phyloP scores from a whole-genome alignment of 2,113 vertebrate species.

The Charina bottae region DNA sequence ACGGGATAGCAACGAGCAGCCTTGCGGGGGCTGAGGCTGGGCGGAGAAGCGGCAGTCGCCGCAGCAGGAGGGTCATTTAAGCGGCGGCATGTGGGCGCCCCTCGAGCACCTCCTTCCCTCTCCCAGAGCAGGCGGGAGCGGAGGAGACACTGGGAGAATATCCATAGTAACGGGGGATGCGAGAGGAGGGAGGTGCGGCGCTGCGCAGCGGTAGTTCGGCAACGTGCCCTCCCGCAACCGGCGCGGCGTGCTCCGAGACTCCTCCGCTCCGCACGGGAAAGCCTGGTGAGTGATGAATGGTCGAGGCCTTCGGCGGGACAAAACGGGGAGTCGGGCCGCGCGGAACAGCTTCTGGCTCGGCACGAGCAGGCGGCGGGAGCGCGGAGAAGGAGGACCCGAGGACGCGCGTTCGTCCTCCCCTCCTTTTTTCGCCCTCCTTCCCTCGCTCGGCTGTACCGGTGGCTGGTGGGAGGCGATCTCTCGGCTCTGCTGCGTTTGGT shows the following conservation, averaged over 20 bases:
- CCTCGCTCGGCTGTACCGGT: neutral
- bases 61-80: constrained; percentile 2
- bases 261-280: constrained; percentile 14
- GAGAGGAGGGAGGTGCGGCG: constrained; percentile 45
- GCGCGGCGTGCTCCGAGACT: constrained; percentile 37
- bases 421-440: neutral
- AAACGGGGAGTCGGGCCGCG: neutral
- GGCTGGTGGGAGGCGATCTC: neutral
- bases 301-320: neutral
- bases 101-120: constrained; percentile 29
- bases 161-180: constrained; percentile 76
- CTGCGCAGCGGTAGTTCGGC: constrained; percentile 29
- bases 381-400: constrained; percentile 2
- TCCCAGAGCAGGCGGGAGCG: constrained; percentile 59
- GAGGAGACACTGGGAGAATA: constrained; percentile 61
- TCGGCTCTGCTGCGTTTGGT: constrained; percentile 37
- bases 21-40: neutral
- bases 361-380: constrained; percentile 12
- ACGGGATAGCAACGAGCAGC: neutral
- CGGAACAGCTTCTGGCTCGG: too few relatives aligned
- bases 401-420: neutral
- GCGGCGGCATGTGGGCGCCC: constrained; percentile 33
- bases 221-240: constrained; percentile 35
- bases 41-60: neutral
- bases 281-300: constrained; percentile 11